phyloP scores from a whole-genome alignment of 2,113 vertebrate genomes.

The human region DNA sequence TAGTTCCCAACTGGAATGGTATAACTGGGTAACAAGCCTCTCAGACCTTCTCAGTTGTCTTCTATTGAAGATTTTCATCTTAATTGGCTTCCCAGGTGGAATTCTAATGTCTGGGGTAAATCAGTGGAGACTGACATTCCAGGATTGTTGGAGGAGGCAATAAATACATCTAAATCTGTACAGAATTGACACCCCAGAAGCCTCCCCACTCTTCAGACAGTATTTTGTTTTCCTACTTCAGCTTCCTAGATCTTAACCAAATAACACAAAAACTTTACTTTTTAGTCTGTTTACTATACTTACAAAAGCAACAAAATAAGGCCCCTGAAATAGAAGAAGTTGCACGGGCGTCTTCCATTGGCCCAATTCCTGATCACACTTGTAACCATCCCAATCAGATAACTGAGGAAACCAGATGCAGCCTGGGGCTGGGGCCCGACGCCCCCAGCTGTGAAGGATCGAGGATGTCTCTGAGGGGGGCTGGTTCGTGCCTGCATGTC shows the following conservation, averaged over 20 bases:
- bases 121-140: not conserved
- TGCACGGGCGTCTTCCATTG: accelerated
- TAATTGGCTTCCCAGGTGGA: not conserved
- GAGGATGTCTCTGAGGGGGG: not conserved
- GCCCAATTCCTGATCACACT: not conserved
- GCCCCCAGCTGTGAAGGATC: not conserved
- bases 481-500: accelerated
- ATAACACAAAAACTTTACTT: not conserved
- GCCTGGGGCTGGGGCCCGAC: not conserved
- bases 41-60: not conserved
- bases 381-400: not conserved
- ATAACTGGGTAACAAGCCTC: not conserved
- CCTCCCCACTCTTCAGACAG: not conserved
- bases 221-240: not conserved
- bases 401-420: not conserved
- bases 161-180: not conserved
- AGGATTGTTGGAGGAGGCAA: not conserved
- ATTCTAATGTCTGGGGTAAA: not conserved
- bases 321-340: not conserved
- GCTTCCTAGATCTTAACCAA: not conserved
- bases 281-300: not conserved
- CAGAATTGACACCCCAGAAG: not conserved
- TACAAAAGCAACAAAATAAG: not conserved
- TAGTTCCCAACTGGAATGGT: not conserved
- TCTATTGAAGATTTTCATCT: not conserved